These are phyloP conservation scores for Barbus barbus DNA, from an alignment of 2,113 vertebrate genomes.

Conservation along the genomic window DNA sequence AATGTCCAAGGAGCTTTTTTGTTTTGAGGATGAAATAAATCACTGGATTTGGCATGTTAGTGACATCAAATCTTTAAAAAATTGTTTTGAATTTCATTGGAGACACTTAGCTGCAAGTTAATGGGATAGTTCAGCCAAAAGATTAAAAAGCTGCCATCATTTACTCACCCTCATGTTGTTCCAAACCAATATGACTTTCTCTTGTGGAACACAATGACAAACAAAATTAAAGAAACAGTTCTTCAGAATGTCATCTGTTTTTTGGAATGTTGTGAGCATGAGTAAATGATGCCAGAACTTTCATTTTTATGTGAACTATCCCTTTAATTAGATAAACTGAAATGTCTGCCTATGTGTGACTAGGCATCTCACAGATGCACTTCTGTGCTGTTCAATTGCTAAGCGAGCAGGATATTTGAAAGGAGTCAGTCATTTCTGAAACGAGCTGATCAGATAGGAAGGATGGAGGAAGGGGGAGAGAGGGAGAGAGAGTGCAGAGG, in stretches of 20 bases:
- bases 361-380: not conserved
- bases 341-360: not conserved
- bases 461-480: not conserved
- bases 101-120: not conserved
- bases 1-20: not conserved
- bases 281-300: not conserved
- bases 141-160: not conserved
- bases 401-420: constrained; percentile 25
- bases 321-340: not conserved
- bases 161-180: not conserved
- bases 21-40: not conserved
- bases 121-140: not conserved
- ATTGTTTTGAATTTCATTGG: not conserved
- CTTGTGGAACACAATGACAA: not conserved
- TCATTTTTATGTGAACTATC: not conserved
- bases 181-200: not conserved
- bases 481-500: constrained; percentile 25
- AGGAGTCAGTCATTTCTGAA: constrained; percentile 20
- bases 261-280: not conserved
- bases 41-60: not conserved
- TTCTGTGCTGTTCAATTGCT: not conserved
- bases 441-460: constrained; percentile 26
- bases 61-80: not conserved
- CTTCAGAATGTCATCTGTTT: not conserved
- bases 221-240: too few species aligned